phyloP scores from a whole-genome alignment of 2,888 invertebrate genomes.

The Leptodirus hochenwartii region DNA sequence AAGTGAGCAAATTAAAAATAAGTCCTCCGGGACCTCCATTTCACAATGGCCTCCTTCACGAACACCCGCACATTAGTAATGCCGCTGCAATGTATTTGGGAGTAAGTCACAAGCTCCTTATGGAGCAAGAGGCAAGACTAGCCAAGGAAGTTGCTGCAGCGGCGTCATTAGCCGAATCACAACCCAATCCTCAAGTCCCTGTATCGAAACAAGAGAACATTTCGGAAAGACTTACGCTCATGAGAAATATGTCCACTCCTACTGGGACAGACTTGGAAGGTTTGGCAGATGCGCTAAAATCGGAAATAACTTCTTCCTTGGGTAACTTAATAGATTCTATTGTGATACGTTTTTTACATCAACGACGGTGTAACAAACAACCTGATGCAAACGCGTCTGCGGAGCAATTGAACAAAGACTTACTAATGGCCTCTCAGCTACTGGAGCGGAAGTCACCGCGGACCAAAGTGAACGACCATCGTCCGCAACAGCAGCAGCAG shows the following conservation, averaged over 20 bases:
- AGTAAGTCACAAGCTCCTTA: constrained; percentile 56
- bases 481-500: constrained; percentile 27
- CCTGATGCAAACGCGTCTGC: constrained; percentile 64
- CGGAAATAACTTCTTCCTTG: constrained; percentile 71
- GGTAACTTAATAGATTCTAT: constrained; percentile 77
- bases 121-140: constrained; percentile 62
- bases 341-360: constrained; percentile 67
- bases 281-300: constrained; percentile 79
- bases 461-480: constrained; percentile 52
- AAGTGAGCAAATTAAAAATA: constrained; percentile 27
- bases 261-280: constrained; percentile 71
- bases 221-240: constrained; percentile 58
- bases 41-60: constrained; percentile 26
- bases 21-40: constrained; percentile 28
- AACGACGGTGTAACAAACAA: constrained; percentile 63
- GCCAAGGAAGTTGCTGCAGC: constrained; percentile 41
- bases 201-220: constrained; percentile 39
- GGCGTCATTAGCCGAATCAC: constrained; percentile 36
- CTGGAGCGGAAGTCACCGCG: constrained; percentile 72
- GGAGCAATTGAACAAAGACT: constrained; percentile 71
- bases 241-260: constrained; percentile 50
- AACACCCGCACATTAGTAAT: constrained; percentile 29
- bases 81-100: constrained; percentile 54
- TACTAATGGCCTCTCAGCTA: constrained; percentile 62
- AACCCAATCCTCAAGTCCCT: constrained; percentile 21